Conservation (phyloP, 2,888 invertebrate genomes). For the Trissonchulus sp. region DNA sequence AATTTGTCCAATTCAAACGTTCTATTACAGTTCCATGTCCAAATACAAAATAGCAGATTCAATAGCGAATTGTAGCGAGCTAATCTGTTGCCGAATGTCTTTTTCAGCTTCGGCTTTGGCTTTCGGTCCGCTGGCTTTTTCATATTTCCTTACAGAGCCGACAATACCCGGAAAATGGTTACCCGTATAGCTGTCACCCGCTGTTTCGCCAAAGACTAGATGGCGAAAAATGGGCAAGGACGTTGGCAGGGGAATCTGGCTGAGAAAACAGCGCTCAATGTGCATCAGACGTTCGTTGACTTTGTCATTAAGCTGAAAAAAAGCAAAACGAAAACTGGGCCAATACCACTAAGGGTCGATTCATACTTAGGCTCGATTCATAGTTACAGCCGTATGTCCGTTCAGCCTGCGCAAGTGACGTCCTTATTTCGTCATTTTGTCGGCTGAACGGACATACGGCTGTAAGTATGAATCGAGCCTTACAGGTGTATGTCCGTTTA, state of each 20-base stretch:
- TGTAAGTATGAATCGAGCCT: too few relatives aligned
- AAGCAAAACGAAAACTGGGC: not conserved
- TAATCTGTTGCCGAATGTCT: constrained; percentile 5
- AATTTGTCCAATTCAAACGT: too few relatives aligned
- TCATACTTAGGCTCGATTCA: too few relatives aligned
- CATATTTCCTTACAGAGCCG: not conserved
- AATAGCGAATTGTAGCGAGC: constrained; percentile 10
- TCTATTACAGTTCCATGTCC: too few relatives aligned
- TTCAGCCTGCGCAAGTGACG: too few relatives aligned
- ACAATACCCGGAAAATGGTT: constrained; percentile 19
- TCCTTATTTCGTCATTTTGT: too few relatives aligned
- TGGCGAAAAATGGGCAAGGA: not conserved
- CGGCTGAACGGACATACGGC: too few relatives aligned
- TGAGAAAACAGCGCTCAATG: constrained; percentile 11
- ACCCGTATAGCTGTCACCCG: not conserved
- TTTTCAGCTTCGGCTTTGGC: not conserved
- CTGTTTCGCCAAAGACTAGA: constrained; percentile 11
- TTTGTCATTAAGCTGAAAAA: not conserved
- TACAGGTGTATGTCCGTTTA: too few relatives aligned
- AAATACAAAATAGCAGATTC: too few relatives aligned
- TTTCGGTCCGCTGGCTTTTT: not conserved
- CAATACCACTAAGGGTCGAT: too few relatives aligned
- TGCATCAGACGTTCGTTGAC: constrained; percentile 4
- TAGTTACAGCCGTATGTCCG: too few relatives aligned
- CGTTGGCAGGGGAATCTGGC: not conserved